Evolutionary conservation across 2,797 vertebrate genomes (phyloP).

Genomic region (Dipus sagitta): DNA sequence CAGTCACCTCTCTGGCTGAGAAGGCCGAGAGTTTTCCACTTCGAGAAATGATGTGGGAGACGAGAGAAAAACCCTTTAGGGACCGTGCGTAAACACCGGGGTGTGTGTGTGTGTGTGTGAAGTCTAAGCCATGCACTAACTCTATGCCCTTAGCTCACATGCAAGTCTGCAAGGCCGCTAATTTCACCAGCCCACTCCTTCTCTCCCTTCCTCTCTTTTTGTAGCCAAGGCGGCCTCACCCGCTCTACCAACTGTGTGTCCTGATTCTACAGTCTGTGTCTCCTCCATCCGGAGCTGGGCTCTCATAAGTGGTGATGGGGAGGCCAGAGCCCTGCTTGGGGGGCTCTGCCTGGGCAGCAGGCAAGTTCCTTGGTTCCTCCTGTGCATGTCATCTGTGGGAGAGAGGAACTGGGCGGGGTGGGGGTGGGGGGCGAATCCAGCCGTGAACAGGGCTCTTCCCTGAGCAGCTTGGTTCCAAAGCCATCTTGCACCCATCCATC

Average conservation of each 20-base stretch:
- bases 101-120: neutral
- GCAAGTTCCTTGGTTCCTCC: neutral
- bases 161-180: neutral
- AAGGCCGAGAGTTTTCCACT: neutral
- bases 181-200: accelerated
- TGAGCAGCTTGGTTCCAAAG: slow-evolving; percentile 62
- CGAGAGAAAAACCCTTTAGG: neutral
- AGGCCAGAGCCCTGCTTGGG: neutral
- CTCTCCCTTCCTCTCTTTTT: neutral
- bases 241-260: neutral
- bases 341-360: neutral
- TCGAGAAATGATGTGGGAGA: neutral
- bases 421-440: neutral
- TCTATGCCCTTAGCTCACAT: neutral
- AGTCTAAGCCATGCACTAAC: neutral
- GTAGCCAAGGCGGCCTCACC: neutral
- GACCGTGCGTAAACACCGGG: neutral
- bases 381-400: neutral
- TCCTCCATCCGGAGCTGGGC: neutral
- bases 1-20: neutral
- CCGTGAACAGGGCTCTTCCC: neutral
- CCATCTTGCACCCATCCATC: slow-evolving; percentile 70
- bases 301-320: neutral
- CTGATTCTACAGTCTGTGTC: neutral
- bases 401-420: neutral